A percentile compares a stretch with the other conserved stretches of the same genome.
Conservation (phyloP, 2,888 invertebrate species). For the Cataglyphis cursor region DNA sequence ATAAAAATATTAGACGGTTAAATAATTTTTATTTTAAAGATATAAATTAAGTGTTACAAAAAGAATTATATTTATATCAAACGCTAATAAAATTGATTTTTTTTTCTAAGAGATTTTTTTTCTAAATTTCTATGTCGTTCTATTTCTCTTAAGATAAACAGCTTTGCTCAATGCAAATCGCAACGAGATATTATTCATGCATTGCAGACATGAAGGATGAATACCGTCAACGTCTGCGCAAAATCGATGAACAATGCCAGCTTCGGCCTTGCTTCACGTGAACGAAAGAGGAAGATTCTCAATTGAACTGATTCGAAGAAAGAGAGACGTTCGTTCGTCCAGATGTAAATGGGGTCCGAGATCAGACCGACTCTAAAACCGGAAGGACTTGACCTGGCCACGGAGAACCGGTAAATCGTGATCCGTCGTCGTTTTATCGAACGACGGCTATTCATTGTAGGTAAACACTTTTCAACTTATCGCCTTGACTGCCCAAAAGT, state of each 20-base stretch:
- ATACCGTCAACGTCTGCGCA: slow-evolving; percentile 22
- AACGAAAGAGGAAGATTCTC: slow-evolving; percentile 71
- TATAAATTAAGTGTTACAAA: neutral
- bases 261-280: slow-evolving; percentile 46
- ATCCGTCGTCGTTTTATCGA: slow-evolving; percentile 17
- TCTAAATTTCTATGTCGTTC: neutral
- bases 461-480: slow-evolving; percentile 49
- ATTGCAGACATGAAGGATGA: slow-evolving; percentile 37
- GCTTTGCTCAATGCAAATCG: slow-evolving; percentile 36
- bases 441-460: slow-evolving; percentile 52
- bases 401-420: slow-evolving; percentile 61
- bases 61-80: neutral
- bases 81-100: neutral
- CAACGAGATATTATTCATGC: slow-evolving; percentile 25
- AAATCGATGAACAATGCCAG: slow-evolving; percentile 57
- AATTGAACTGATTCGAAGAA: slow-evolving; percentile 53
- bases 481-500: slow-evolving; percentile 20
- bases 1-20: neutral
- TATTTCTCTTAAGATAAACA: neutral
- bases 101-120: neutral
- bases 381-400: slow-evolving; percentile 72
- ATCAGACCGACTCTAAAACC: slow-evolving; percentile 60
- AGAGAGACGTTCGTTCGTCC: slow-evolving; percentile 56
- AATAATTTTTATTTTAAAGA: neutral
- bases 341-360: slow-evolving; percentile 62